Base-by-base conservation (phyloP, 2,113 vertebrate species). In the Leptodactylus fuscus region DNA sequence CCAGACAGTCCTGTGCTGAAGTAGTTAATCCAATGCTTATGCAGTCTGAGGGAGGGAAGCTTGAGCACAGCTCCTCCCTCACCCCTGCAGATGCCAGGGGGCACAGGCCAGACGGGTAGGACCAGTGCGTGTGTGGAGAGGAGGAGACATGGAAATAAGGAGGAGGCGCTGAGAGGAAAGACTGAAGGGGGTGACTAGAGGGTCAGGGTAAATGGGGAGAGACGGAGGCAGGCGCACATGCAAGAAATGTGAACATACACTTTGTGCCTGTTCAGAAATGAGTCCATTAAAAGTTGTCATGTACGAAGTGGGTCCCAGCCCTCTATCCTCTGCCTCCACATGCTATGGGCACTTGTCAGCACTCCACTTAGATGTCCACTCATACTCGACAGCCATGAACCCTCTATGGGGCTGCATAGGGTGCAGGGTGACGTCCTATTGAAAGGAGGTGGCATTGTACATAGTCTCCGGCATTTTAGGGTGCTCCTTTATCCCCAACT, bases 1-100 rank as follows among this genome's bases (percentile, higher is more conserved):
- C n/a, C n/a, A n/a, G n/a, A n/a, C n/a, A n/a, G n/a, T n/a, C n/a
- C 32, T 34, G 62, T 34, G 1, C 34, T 67, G 15, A 67, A 79
- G 46, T 16, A 27, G 75, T 85, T 71, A 85, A 80, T 24, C 67
- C 9, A 13, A 0, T 4, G 48, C 34, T 7, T 58, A 32, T 41
- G 41, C n/a, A 27, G 41, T 51, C 44, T 51, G 32, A 60, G 71
- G 74, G 46, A 7, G 76, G 62, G 34, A 36, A 16, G 75, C 36
- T 8, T 32, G 5, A 65, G 32, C 29, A 18, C 5, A 53, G 38
- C 83, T 85, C 83, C 83, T 85, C 83, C 75, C 62, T 79, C 32
- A 85, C 83, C 83, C 83, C 76, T 85, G 83, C 83, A 85, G 62
- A 85, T 85, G 83, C 83, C 83, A 85, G 76, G 83, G 82, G 83